Evolutionary conservation across 1,140 invertebrate species (phyloP), one percentile per base, ranked within the genome.

Genomic region (Nylanderia fulva): DNA sequence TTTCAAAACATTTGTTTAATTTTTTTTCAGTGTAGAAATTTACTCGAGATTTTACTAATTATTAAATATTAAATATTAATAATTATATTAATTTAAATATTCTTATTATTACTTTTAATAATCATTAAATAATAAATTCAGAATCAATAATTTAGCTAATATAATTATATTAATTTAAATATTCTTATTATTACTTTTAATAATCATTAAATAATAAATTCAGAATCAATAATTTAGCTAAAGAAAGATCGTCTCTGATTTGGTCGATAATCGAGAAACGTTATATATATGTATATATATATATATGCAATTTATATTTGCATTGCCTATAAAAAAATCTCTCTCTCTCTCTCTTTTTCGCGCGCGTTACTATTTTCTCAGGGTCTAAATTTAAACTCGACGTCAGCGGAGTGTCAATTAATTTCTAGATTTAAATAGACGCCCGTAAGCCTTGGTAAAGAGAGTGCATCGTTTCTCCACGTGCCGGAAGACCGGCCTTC

Each of bases 371-470:
- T 64, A 42, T 88, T 82, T n/a, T 64, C 27, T 54, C 52, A 7
- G 13, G 8, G 24, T 69, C 54, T 54, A 79, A 79, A 33, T 68
- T 68, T 68, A 79, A 39, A 56, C 33, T 13, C 77, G 48, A 27
- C 56, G 79, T 61, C 64, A 82, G 68, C 36, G 33, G 66, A 27
- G 66, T 72, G 68, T 79, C 61, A 52, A 79, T 79, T 79, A 68
- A 79, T 66, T 79, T 45, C 21, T n/a, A 61, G 61, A 39, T 79
- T 79, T 79, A 79, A 79, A 79, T 68, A 68, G 76, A 79, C 33
- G 42, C 33, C 15, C 33, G 45, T 76, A 63, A 76, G 74, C 29
- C 45, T 68, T 68, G 15, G 52, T 9, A 52, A 54, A 18, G 45
- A 48, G 76, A 54, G 76, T 54, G 63, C 76, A 79, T 68, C 76